Base-by-base conservation (phyloP, 2,113 vertebrate genomes). In the Eurypyga helias region DNA sequence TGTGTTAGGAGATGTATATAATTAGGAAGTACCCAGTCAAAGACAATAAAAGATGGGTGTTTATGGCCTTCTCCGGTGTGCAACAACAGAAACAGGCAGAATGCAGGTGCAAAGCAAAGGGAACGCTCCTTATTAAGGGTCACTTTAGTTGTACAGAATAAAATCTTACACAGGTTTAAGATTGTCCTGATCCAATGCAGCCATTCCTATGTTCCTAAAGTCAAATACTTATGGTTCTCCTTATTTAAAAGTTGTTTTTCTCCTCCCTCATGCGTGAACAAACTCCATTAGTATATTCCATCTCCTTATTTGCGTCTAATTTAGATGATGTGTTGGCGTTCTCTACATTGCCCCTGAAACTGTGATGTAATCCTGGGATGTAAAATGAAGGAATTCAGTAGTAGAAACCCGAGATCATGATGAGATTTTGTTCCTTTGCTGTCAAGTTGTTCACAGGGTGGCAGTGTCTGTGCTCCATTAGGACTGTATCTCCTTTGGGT, bases 1-100 rank as follows among this genome's bases (percentile, higher is more conserved):
- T 9, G 49, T 48, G 60, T 7, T 34, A 5, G n/a, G 25, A 13
- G 3, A 1, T 45, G 4, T 11, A 2, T 24, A 7, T 16, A 9
- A 9, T 76, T 31, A 31, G 3, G 57, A 66, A 11, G 58, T 28
- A 20, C 16, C 7, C 25, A 52, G 29, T 21, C 33, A 61, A 58
- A 77, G 18, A 54, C 36, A 84, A 24, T 41, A 10, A 52, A 52
- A 84, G 46, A 5, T 19, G 9, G 10, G 4, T 21, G 8, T 43
- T 83, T 7, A 6, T 72, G 38, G 51, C 29, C 15, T 89, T 54
- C 83, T 65, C 49, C 34, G 48, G 1, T 17, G 7, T 15, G 41
- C 28, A 73, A 0, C 41, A 70, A n/a, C 11, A 57, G 33, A 65
- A 73, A 61, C 7, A 25, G 52, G 64, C 49, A 80, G 43, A 73